A percentile compares a stretch with the other conserved stretches of the same genome.
These are phyloP conservation scores for Allophyes oxyacanthae DNA, from an alignment of 2,888 invertebrate genomes.

Conservation along the genomic window DNA sequence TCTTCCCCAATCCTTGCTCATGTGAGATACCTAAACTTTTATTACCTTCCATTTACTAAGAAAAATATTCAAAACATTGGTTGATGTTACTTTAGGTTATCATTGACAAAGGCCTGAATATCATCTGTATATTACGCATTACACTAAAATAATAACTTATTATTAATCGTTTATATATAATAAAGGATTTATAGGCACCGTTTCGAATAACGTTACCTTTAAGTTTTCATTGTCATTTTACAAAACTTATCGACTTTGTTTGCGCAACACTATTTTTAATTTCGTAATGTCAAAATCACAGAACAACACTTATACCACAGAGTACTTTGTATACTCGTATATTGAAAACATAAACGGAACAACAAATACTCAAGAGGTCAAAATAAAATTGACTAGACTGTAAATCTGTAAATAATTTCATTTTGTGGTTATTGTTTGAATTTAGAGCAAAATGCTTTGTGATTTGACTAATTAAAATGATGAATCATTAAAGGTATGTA, in stretches of 20 bases:
- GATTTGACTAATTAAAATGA: no score
- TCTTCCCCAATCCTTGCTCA: constrained; percentile 71
- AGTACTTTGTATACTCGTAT: no score
- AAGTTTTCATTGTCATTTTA: no score
- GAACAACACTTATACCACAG: no score
- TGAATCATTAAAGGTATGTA: no score
- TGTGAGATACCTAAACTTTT: constrained; percentile 52
- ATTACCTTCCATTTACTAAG: constrained; percentile 31
- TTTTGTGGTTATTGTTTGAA: no score
- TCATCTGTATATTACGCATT: constrained; percentile 43
- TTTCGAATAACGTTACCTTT: constrained; percentile 33
- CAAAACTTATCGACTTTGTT: constrained; percentile 39
- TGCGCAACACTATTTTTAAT: constrained; percentile 61
- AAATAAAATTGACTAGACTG: no score
- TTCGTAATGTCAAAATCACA: constrained; percentile 53
- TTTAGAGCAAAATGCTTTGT: no score
- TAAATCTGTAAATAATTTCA: no score
- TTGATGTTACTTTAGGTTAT: constrained; percentile 43
- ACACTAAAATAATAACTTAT: constrained; percentile 33
- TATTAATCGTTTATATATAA: constrained; percentile 7
- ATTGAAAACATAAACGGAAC: no score
- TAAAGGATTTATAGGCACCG: constrained; percentile 20
- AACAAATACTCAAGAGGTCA: no score
- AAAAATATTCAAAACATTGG: constrained; percentile 32
- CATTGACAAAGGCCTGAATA: constrained; percentile 44